Conservation (phyloP, 92 coral and sea anemone genomes). For the Blastomussa wellsi region DNA sequence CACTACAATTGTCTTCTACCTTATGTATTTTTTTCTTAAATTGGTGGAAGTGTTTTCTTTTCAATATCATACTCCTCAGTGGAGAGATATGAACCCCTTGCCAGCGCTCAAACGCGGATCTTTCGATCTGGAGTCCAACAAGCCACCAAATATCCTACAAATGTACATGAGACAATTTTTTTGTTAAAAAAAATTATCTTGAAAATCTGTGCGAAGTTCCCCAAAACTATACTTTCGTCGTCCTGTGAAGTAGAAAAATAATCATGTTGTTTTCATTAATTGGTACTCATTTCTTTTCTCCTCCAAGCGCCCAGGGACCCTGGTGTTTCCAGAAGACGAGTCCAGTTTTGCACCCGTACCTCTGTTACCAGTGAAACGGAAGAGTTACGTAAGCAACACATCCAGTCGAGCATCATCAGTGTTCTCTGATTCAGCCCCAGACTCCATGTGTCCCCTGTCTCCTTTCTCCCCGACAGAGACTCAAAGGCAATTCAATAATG, state of each 20-base stretch:
- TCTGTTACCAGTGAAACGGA: slow-evolving; percentile 42
- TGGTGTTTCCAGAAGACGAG: not conserved
- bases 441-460: slow-evolving; percentile 16
- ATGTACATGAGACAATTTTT: not conserved
- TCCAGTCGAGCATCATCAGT: slow-evolving; percentile 38
- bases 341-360: slow-evolving; percentile 5
- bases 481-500: too few species aligned
- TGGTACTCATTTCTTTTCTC: not conserved
- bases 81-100: not conserved
- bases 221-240: not conserved
- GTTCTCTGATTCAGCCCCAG: slow-evolving; percentile 29
- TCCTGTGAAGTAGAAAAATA: not conserved
- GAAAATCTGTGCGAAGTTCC: not conserved
- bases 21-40: too few species aligned
- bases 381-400: slow-evolving; percentile 36
- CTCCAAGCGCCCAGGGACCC: slow-evolving; percentile 6
- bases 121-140: not conserved
- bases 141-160: not conserved
- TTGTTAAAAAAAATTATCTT: not conserved
- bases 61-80: not conserved
- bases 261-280: not conserved
- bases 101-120: not conserved
- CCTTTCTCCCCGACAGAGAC: slow-evolving; percentile 11
- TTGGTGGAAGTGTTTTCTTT: not conserved
- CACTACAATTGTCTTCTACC: not conserved